Base-by-base conservation (phyloP, 53 echinoderm and acorn worm species). In the Astropecten irregularis region DNA sequence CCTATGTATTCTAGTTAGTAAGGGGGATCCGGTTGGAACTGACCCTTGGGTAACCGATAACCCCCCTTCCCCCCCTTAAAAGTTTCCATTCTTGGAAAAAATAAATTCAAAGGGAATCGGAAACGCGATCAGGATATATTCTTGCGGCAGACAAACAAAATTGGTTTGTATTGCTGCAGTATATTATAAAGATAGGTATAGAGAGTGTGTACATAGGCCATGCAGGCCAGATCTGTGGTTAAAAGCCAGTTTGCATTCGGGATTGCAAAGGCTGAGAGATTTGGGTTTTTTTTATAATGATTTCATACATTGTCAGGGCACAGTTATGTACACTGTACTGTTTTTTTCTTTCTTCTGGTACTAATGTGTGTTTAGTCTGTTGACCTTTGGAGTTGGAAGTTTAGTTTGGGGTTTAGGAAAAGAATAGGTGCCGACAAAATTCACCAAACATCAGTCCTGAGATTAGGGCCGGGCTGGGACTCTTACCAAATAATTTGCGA, bases 1-100 rank as follows among this genome's bases (percentile, higher is more conserved):
- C 7, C 3, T 16, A 1, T 63, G 14, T 30, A 8, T 64, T 11
- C 37, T 4, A n/a, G n/a, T n/a, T n/a, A n/a, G n/a, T n/a, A n/a
- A n/a, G n/a, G n/a, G n/a, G n/a, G n/a, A n/a, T n/a, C n/a, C n/a
- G n/a, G 31, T 47, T 60, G 22, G 32, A 42, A 19, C 47, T 77
- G 77, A 77, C 62, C 77, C 77, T 40, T 30, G 32, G 40, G 32
- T 46, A n/a, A n/a, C n/a, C n/a, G n/a, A n/a, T n/a, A n/a, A n/a
- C n/a, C n/a, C n/a, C n/a, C n/a, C n/a, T n/a, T n/a, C n/a, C n/a
- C n/a, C n/a, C n/a, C n/a, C n/a, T n/a, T n/a, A n/a, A n/a, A n/a
- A n/a, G n/a, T n/a, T n/a, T n/a, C n/a, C n/a, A n/a, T n/a, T n/a
- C n/a, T n/a, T n/a, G n/a, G n/a, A n/a, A n/a, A n/a, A n/a, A n/a